These are phyloP conservation scores for Indicator indicator DNA, from an alignment of 2,113 vertebrate species.

Conservation along the genomic window DNA sequence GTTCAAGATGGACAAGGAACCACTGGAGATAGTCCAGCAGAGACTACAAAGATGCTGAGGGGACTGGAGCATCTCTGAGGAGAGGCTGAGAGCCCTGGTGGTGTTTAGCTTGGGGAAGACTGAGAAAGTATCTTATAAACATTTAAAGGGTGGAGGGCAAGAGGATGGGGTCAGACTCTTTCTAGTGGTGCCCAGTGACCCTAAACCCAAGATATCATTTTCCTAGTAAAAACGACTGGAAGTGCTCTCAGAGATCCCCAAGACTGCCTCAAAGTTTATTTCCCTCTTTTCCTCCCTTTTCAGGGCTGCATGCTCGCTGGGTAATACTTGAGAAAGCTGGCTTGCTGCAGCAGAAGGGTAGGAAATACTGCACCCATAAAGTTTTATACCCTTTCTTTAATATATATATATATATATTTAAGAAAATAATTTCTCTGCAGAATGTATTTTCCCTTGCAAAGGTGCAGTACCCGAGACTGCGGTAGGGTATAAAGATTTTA, in stretches of 20 bases:
- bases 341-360: neutral
- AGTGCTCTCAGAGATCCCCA: neutral
- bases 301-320: accelerated
- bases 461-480: neutral
- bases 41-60: too few species aligned
- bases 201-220: neutral
- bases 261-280: neutral
- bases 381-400: conserved; percentile 7
- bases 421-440: neutral
- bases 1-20: too few species aligned
- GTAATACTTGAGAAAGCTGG: neutral
- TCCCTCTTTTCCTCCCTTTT: neutral
- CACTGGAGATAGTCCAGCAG: too few species aligned
- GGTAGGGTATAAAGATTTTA: conserved; percentile 23
- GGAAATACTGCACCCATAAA: conserved; percentile 9
- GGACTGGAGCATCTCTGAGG: too few species aligned
- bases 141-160: too few species aligned
- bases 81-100: too few species aligned
- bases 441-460: neutral
- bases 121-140: too few species aligned
- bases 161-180: too few species aligned
- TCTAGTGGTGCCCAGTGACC: too few species aligned
- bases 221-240: neutral
- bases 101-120: too few species aligned
- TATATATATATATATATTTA: neutral